phyloP scores from a whole-genome alignment of 2,888 invertebrate genomes.

The Ganaspis brasiliensis region DNA sequence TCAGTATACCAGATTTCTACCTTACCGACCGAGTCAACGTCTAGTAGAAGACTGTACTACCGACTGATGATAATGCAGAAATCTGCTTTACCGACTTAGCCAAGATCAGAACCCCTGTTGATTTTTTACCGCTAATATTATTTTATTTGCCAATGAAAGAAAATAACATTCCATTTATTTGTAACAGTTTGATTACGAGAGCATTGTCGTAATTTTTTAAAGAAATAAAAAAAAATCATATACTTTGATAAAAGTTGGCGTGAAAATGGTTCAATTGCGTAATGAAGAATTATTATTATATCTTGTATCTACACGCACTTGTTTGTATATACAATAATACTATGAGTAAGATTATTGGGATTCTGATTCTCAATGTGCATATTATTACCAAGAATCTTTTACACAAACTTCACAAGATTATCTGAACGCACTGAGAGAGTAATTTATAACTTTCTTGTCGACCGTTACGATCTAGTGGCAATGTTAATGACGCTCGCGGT shows the following conservation, averaged over 20 bases:
- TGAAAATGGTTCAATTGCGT: conserved; percentile 8
- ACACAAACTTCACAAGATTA: not conserved
- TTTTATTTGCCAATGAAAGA: conserved; percentile 20
- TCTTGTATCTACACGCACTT: too few relatives aligned
- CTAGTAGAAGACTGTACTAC: too few relatives aligned
- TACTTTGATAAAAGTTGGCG: conserved; percentile 9
- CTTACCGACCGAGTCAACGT: too few relatives aligned
- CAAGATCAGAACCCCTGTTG: too few relatives aligned
- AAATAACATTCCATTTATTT: not conserved
- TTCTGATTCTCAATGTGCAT: not conserved
- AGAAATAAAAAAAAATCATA: not conserved
- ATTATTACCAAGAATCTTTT: conserved; percentile 6
- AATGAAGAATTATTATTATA: conserved; percentile 13
- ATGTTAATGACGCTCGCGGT: conserved; percentile 58
- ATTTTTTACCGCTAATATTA: not conserved
- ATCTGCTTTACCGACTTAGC: too few relatives aligned
- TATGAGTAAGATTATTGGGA: not conserved
- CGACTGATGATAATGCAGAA: too few relatives aligned
- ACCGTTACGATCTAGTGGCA: conserved; percentile 63
- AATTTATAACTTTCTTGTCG: conserved; percentile 60
- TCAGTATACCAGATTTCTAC: too few relatives aligned
- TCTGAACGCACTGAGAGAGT: not conserved
- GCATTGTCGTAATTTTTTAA: not conserved
- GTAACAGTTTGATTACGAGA: conserved; percentile 9
- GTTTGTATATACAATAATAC: not conserved